These are phyloP conservation scores for Ptychadena robeensis DNA, from an alignment of 2,797 vertebrate genomes.

Conservation along the genomic window DNA sequence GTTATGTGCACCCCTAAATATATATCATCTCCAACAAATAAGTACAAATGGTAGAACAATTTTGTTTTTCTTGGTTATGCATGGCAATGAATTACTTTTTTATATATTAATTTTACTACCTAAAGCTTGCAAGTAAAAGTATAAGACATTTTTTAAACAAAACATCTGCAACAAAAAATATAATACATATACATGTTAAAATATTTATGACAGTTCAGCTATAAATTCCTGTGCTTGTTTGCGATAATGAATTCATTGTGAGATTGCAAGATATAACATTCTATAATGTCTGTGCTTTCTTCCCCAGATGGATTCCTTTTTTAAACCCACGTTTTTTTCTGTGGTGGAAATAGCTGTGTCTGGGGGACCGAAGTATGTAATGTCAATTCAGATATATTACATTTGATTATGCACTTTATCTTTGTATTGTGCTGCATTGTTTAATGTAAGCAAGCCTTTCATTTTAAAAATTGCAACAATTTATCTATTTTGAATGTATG, in stretches of 20 bases:
- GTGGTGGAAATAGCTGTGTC: constrained; percentile 13
- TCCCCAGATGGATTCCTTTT: constrained; percentile 70
- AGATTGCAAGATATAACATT: background rate
- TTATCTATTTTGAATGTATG: too few species aligned
- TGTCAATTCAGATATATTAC: background rate
- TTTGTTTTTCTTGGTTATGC: too few species aligned
- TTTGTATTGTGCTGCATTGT: background rate
- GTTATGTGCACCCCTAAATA: too few species aligned
- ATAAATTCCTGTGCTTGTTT: background rate
- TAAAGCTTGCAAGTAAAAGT: too few species aligned
- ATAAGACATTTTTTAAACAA: too few species aligned
- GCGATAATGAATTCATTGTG: background rate
- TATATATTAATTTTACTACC: too few species aligned
- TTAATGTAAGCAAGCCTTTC: too few species aligned
- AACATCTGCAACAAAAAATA: too few species aligned
- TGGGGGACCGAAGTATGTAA: constrained; percentile 19
- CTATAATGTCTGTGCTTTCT: constrained; percentile 46
- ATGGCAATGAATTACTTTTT: too few species aligned
- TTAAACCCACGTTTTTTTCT: constrained; percentile 19
- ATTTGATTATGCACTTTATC: background rate
- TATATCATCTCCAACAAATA: too few species aligned
- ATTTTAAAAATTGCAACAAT: too few species aligned
- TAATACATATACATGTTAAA: background rate
- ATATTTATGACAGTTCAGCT: background rate
- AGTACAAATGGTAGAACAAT: too few species aligned